Percentiles rank a stretch among this genome's conserved stretches.
phyloP scores from a whole-genome alignment of 2,113 vertebrate genomes.

The Alligator mississippiensis region DNA sequence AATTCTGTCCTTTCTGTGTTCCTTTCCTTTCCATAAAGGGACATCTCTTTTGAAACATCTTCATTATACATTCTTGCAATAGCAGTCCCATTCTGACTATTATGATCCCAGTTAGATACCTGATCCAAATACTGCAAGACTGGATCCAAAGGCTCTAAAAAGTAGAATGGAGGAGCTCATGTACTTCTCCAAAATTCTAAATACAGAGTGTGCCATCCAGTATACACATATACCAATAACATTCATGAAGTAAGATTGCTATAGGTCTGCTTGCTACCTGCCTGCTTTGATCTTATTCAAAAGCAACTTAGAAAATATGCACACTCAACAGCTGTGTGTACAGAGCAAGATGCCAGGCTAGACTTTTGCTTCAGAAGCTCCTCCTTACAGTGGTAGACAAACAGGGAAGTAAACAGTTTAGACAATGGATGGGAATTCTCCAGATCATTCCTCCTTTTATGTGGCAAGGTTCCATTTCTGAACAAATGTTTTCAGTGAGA shows the following conservation, averaged over 20 bases:
- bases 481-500: neutral
- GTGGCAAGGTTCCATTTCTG: neutral
- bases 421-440: neutral
- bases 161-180: neutral
- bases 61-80: neutral
- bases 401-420: neutral
- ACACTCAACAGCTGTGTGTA: neutral
- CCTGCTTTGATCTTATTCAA: neutral
- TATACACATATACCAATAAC: neutral
- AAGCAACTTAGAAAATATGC: neutral
- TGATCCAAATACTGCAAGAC: neutral
- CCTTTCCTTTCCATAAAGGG: neutral
- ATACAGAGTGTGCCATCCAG: too few relatives aligned
- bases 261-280: neutral
- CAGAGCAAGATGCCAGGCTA: neutral
- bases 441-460: neutral
- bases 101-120: neutral
- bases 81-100: neutral
- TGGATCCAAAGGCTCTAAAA: neutral
- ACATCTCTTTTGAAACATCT: neutral
- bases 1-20: neutral
- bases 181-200: neutral
- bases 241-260: neutral
- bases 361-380: neutral
- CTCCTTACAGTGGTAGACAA: neutral